Conservation (phyloP, 1,140 invertebrate species). For the Drosophila jambulina region DNA sequence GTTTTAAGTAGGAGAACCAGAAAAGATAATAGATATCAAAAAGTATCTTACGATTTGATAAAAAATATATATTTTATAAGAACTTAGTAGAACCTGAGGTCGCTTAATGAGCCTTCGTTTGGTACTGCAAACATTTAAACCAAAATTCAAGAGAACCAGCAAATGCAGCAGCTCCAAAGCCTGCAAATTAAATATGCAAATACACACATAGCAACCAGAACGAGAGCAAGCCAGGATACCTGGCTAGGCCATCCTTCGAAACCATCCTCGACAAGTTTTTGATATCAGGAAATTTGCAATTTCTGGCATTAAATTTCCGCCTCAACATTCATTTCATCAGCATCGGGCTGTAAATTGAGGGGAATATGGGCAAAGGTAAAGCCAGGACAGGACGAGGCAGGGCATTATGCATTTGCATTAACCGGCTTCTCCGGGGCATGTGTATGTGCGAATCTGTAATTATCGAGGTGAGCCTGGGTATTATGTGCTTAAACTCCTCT, state of each 20-base stretch:
- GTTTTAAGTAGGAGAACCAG: background rate
- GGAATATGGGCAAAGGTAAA: background rate
- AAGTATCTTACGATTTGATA: no score
- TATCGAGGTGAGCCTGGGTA: constrained; percentile 45
- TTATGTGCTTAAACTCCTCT: constrained; percentile 44
- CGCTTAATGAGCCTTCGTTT: constrained; percentile 7
- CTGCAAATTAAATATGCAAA: constrained; percentile 76
- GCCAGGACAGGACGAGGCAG: background rate
- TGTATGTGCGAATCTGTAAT: constrained; percentile 37
- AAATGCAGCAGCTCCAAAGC: constrained; percentile 29
- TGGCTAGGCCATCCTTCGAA: constrained; percentile 14
- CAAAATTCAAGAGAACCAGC: background rate
- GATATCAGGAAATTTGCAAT: constrained; percentile 81
- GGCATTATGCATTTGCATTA: constrained; percentile 50
- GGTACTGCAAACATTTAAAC: background rate
- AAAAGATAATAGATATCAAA: background rate
- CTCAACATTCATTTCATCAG: constrained; percentile 53
- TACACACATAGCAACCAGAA: constrained; percentile 24
- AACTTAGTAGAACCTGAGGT: background rate
- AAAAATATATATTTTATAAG: background rate
- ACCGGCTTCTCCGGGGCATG: background rate
- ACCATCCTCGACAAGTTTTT: constrained; percentile 57
- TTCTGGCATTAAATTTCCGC: constrained; percentile 80
- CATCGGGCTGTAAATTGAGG: background rate
- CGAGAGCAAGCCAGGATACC: constrained; percentile 16